Base-by-base conservation (phyloP, 1,140 invertebrate species). In the Pachyrhynchus sulphureomaculatus region DNA sequence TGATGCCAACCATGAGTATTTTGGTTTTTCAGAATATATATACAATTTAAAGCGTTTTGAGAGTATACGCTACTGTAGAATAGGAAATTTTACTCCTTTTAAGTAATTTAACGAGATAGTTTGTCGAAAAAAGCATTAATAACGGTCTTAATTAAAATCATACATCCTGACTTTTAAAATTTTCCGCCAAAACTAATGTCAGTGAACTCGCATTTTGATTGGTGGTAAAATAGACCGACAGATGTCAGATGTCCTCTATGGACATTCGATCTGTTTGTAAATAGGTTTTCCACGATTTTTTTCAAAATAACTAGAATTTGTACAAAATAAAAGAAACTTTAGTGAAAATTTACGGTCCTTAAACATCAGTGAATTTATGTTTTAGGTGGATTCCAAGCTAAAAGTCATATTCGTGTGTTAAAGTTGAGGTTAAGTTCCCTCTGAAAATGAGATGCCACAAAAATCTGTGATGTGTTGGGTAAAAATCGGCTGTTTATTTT, bases 171-270 rank as follows among this genome's bases (percentile, higher is more conserved):
- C 26, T 9, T 44, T 47, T 47, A 47, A 47, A 47, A 29, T 29
- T 26, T 47, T 12, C 21, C 44, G 44, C 44, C 17, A 26, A 13
- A 29, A 47, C 29, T 26, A 47, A 47, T 23, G 44, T 47, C 44
- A 47, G 17, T 29, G n/a, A 20, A 24, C 10, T 29, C 4, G 44
- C 15, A 17, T 4, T 9, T 17, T 9, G 48, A 51, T 51, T 51
- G 48, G 48, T 18, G 12, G 32, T 9, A 9, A 18, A 29, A 29
- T 29, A 13, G 13, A 37, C 13, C 26, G 34, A 54, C 34, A 42
- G n/a, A 29, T 54, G 55, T 58, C 55, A 48, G 55, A 44, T 58
- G 55, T 58, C 55, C 55, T 44, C 42, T 48, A 58, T 48, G 55
- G 55, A 39, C 55, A 37, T 33, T 26, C 21, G 33, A 33, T 48